Evolutionary conservation across 1,140 invertebrate genomes (phyloP), one percentile per base, ranked within the genome.

Genomic region (Drosophila albomicans): DNA sequence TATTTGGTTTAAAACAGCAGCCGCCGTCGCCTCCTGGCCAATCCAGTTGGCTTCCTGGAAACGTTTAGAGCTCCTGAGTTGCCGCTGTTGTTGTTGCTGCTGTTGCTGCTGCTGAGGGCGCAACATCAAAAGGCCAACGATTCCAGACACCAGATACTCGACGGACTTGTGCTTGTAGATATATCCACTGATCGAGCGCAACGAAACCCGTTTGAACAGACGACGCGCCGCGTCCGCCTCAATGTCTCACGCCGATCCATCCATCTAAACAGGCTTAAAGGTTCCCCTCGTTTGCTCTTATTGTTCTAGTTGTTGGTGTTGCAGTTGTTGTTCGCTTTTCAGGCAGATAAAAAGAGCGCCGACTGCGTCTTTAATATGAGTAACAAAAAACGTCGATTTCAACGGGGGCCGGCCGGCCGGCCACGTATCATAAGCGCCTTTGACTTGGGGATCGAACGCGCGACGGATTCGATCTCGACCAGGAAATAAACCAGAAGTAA

Each of bases 321-420:
- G 30, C 30, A 3, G 38, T 45, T 43, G 13, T 8, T 62, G 11
- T 43, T 43, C 38, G 41, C n/a, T 32, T 35, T 45, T 49, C 16
- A 51, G 62, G 61, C 64, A 86, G 69, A 87, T 87, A 76, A 87
- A 87, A 87, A 71, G 63, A 25, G 57, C 78, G 73, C 84, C 84
- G 84, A 81, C 84, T 81, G 49, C 48, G 58, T 68, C 43, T 63
- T 62, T 61, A 15, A 49, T 84, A 28, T 25, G 20, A 25, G 8
- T 41, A 16, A 30, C 6, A 10, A 30, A 1, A 10, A 7, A 51
- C 10, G 48, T 15, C 10, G 49, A 32, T 54, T 54, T 20, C 2
- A n/a, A 63, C 20, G 74, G 67, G 66, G 84, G 85, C 84, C 84
- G 84, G 84, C 84, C 85, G 85, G 84, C 85, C 84, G 84, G 80